Percentiles rank a stretch among this genome's conserved stretches.
Conservation (phyloP, 37 sponge, comb jelly and placozoan genomes). For the Agelas oroides region DNA sequence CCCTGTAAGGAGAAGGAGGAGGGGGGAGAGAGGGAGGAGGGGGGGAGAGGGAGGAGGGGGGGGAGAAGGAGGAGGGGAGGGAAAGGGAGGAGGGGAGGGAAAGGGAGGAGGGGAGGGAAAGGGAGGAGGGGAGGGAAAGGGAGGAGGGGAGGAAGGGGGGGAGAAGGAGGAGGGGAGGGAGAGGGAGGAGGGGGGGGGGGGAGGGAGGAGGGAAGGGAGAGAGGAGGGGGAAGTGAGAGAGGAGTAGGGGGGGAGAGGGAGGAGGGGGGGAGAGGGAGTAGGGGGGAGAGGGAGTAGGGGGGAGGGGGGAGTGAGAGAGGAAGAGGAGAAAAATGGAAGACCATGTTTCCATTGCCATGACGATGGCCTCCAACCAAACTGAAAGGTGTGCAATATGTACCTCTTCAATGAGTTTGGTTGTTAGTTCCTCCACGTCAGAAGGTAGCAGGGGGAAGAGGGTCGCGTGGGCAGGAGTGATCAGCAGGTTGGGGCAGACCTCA, state of each 20-base stretch:
- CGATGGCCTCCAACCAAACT: no score
- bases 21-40: not conserved
- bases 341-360: no score
- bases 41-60: not conserved
- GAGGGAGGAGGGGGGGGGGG: no score
- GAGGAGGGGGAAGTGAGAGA: no score
- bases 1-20: conserved; percentile 23
- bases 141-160: not conserved
- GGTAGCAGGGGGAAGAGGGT: conserved; percentile 63
- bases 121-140: not conserved
- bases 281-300: no score
- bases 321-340: no score
- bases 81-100: not conserved
- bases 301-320: no score
- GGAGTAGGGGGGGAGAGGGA: no score
- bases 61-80: conserved; percentile 1
- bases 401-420: conserved; percentile 27
- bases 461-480: conserved; percentile 50
- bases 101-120: not conserved
- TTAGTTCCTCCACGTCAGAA: conserved; percentile 32
- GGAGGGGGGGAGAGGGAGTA: no score
- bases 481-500: conserved; percentile 50
- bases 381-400: no score
- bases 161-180: no score
- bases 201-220: no score